Base-by-base conservation (phyloP, 2,888 invertebrate genomes). In the Noctuana brunneofusca region DNA sequence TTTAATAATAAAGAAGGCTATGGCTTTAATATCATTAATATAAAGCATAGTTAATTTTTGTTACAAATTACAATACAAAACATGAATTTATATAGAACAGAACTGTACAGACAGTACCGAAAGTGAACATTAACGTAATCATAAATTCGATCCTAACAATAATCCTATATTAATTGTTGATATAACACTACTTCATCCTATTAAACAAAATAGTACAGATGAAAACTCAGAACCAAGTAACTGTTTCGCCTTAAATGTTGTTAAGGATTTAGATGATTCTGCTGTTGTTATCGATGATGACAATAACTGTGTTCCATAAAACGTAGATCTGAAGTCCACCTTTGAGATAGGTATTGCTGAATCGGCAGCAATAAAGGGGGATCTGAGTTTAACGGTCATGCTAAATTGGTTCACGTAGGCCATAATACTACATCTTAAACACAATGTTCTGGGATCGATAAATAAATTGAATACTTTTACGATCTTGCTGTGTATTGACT, bases 391-490 rank as follows among this genome's bases (percentile, higher is more conserved):
- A 71, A 68, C 68, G 69, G 11, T 53, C 14, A 22, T 43, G 53
- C 32, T 53, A 68, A 67, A 75, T 75, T 78, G 69, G 71, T 72
- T 79, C 81, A 81, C 81, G 82, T 80, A 76, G 71, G 65, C 75
- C 72, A 68, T 77, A 77, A 79, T 73, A 70, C 73, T 71, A 68
- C 69, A 70, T 71, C 71, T 73, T 71, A 69, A 67, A 64, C 50
- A 64, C 64, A 55, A 66, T 63, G 64, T 66, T 63, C 58, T 46
- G 53, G 22, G 55, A 71, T 70, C 75, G 71, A 74, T 75, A 78
- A 73, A 79, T 75, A 74, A 73, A 75, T 78, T 76, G 75, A 75
- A 76, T 75, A 73, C 72, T 67, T 77, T 75, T 75, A 72, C 67
- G 73, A 69, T 75, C 75, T n/a, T 1, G 1, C n/a, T 22, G 12